A percentile compares a stretch with the other conserved stretches of the same genome.
phyloP scores from a whole-genome alignment of 2,797 vertebrate genomes.

The Scolopax rusticola region DNA sequence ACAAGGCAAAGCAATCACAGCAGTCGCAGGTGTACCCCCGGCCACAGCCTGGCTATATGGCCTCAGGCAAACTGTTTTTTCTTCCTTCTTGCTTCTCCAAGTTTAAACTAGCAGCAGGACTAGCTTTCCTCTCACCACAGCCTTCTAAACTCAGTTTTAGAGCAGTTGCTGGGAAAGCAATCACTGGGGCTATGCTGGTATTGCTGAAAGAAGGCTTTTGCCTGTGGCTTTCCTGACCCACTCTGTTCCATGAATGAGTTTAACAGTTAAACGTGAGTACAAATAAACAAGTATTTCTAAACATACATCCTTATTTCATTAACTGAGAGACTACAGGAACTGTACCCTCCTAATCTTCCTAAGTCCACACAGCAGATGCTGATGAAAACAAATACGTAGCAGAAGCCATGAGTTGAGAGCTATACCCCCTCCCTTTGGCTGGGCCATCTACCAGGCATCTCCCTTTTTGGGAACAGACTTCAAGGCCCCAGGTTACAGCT shows the following conservation, averaged over 20 bases:
- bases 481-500: not conserved
- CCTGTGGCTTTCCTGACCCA: not conserved
- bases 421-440: not conserved
- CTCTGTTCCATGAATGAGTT: rapidly evolving
- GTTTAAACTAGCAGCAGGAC: not conserved
- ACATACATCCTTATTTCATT: not conserved
- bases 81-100: not conserved
- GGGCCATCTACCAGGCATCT: not conserved
- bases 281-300: not conserved
- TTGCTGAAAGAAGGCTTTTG: not conserved
- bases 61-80: not conserved
- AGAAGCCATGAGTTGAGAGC: not conserved
- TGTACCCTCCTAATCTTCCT: not conserved
- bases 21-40: not conserved
- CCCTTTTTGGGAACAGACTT: not conserved
- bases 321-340: not conserved
- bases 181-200: not conserved
- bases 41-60: not conserved
- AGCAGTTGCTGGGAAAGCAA: not conserved
- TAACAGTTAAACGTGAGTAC: not conserved
- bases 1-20: not conserved
- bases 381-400: not conserved
- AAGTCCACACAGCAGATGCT: not conserved
- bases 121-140: not conserved
- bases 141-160: not conserved